phyloP scores from a whole-genome alignment of 2,797 vertebrate genomes.

The Gadopsis marmoratus region DNA sequence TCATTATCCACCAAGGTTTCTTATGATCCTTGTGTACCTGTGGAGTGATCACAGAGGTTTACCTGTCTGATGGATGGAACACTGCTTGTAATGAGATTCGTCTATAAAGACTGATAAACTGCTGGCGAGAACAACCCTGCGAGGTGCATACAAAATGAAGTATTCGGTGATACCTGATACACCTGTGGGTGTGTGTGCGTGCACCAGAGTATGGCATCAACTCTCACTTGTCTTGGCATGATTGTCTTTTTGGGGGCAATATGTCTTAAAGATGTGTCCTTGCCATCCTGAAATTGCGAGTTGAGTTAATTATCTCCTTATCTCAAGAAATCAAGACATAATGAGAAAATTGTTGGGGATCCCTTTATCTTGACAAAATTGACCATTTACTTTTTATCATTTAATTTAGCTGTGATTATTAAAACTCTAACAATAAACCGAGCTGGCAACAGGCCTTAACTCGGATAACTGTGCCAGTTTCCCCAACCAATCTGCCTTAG shows the following conservation, averaged over 20 bases:
- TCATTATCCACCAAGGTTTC: slow-evolving; percentile 28
- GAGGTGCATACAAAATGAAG: slow-evolving; percentile 7
- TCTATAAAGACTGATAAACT: slow-evolving; percentile 15
- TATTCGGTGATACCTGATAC: not conserved
- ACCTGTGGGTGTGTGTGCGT: not conserved
- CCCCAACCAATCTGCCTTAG: not conserved
- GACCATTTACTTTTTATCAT: not conserved
- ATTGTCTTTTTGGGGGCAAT: too few species aligned
- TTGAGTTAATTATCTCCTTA: not conserved
- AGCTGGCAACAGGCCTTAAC: not conserved
- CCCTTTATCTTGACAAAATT: not conserved
- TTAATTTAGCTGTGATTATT: not conserved
- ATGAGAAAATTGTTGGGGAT: not conserved
- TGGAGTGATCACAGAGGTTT: slow-evolving; percentile 10
- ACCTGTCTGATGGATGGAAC: not conserved
- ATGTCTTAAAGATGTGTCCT: not conserved
- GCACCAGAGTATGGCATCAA: not conserved
- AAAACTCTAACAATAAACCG: not conserved
- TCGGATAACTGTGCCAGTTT: not conserved
- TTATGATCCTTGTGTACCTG: slow-evolving; percentile 11
- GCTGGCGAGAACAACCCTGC: not conserved
- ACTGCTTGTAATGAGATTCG: slow-evolving; percentile 8
- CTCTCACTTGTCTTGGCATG: not conserved
- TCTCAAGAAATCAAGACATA: not conserved
- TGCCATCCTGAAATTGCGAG: not conserved